Percentiles rank a stretch among this genome's conserved stretches.
These are phyloP conservation scores for Apodemia zela DNA, from an alignment of 2,888 invertebrate species.

Conservation along the genomic window DNA sequence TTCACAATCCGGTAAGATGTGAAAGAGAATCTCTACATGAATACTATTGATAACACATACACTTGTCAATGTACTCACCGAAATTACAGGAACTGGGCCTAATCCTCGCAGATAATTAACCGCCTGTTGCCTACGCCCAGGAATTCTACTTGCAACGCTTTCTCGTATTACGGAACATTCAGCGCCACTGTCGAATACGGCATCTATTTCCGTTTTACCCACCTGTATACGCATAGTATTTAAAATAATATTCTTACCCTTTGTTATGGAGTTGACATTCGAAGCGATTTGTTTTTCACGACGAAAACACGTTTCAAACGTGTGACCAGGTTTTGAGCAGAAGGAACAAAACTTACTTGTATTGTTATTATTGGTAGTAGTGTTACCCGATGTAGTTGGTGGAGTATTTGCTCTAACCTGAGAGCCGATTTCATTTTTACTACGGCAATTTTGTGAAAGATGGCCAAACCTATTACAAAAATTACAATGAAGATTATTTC, in stretches of 20 bases:
- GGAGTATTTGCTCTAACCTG: too few species aligned
- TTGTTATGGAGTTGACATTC: neutral
- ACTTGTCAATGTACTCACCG: constrained; percentile 13
- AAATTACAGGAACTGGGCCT: constrained; percentile 20
- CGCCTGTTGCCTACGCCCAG: constrained; percentile 1
- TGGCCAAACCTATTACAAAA: too few species aligned
- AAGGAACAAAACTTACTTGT: constrained; percentile 6
- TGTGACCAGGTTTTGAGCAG: constrained; percentile 2
- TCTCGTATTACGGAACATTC: constrained; percentile 17
- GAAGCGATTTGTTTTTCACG: neutral
- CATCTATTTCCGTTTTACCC: neutral
- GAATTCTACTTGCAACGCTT: constrained; percentile 17
- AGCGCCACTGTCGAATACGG: constrained; percentile 16
- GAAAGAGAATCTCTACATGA: constrained; percentile 22
- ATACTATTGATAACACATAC: constrained; percentile 21
- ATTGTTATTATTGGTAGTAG: neutral
- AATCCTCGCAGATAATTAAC: constrained; percentile 19
- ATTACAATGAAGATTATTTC: too few species aligned
- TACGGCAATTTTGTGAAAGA: too few species aligned
- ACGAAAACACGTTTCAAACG: neutral
- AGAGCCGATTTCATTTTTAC: too few species aligned
- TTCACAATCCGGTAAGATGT: constrained; percentile 22
- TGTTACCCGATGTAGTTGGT: too few species aligned
- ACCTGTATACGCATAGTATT: constrained; percentile 16
- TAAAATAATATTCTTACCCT: neutral